Evolutionary conservation across 2,888 invertebrate species (phyloP), one percentile per base, ranked within the genome.

Genomic region (Agonopterix subpropinquella): DNA sequence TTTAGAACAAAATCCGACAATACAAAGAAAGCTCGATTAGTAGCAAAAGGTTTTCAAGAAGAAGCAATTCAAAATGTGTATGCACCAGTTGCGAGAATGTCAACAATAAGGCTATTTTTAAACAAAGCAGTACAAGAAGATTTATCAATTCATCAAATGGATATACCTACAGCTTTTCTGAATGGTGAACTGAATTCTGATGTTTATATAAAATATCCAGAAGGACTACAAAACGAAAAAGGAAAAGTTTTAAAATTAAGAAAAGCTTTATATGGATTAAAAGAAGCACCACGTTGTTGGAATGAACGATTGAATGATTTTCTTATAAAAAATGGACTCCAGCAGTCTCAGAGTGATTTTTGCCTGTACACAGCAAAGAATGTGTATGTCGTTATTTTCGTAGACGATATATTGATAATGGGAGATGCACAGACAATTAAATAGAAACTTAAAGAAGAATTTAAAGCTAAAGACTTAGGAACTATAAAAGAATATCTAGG

Each of bases 71-170:
- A 41, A 35, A 44, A 44, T 13, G 36, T 48, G 10, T 53, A 53
- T 47, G 42, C 53, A 13, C 52, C 55, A 42, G 53, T 56, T 1
- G 56, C 53, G 5, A 45, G 47, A 47, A 52, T 51, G 15, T 37
- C 53, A 0, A 52, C 52, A 11, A 39, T 55, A 15, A 39, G 53
- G 28, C 37, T 45, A 10, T 8, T 50, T 5, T 11, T 53, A 41
- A 18, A 35, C 3, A 35, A 53, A 11, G 48, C 53, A 43, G n/a
- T 53, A 45, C 44, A 45, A 37, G 48, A 48, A 2, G 45, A 41
- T 44, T 53, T n/a, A 37, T 18, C 10, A 43, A 41, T 56, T 11
- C 47, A 13, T 13, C 52, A 53, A 13, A 41, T 56, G 8, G 53
- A 56, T 56, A 54, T 35, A 53, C n/a, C n/a, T n/a, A n/a, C n/a